Evolutionary conservation across 2,888 invertebrate genomes (phyloP).

Genomic region (Molorchus minor): DNA sequence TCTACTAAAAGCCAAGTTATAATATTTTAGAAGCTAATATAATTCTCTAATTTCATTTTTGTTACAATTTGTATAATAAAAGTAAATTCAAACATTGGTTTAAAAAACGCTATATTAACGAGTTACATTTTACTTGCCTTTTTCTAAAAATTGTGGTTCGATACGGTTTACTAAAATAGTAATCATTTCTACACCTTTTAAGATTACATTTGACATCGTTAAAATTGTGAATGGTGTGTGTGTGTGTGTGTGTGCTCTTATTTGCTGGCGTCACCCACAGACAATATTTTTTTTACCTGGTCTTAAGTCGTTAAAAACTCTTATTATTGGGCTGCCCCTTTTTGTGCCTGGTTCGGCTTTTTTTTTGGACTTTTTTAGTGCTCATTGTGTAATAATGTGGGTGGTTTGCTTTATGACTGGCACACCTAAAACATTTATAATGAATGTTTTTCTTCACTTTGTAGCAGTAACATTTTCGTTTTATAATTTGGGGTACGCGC

Average conservation of each 20-base stretch:
- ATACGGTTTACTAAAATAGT: too few relatives aligned
- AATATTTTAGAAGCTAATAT: too few relatives aligned
- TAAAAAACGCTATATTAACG: too few relatives aligned
- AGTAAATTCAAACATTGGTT: too few relatives aligned
- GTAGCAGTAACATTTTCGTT: neutral
- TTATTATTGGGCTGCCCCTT: constrained; percentile 10
- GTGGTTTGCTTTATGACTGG: constrained; percentile 32
- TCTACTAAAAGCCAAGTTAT: too few relatives aligned
- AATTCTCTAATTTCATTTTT: too few relatives aligned
- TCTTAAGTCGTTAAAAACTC: constrained; percentile 10
- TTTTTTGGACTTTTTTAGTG: constrained; percentile 17
- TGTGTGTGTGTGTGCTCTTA: constrained; percentile 16
- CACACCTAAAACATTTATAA: constrained; percentile 40
- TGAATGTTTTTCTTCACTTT: neutral
- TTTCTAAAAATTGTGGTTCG: too few relatives aligned
- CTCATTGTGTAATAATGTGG: constrained; percentile 27
- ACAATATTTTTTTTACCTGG: constrained; percentile 15
- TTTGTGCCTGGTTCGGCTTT: constrained; percentile 13
- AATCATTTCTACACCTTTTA: too few relatives aligned
- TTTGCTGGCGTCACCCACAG: constrained; percentile 2
- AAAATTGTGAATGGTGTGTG: too few relatives aligned
- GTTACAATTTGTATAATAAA: too few relatives aligned
- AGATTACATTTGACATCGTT: too few relatives aligned
- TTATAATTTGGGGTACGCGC: neutral
- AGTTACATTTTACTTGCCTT: too few relatives aligned